A percentile compares a stretch with the other conserved stretches of the same genome.
Conservation (phyloP, 2,113 vertebrate genomes). For the Opisthocomus hoazin region DNA sequence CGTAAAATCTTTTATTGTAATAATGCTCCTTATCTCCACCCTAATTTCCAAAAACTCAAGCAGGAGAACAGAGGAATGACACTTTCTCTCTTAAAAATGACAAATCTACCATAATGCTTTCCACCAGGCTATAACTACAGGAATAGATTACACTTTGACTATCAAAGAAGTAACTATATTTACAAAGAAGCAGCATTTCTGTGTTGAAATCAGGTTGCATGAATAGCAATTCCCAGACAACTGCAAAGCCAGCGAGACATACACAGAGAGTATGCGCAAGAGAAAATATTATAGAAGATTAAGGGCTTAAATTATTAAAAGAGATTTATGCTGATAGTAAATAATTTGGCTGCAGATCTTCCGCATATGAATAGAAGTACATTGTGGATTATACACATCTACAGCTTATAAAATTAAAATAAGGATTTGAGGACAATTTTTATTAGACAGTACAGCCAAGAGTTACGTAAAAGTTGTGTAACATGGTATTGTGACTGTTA, state of each 20-base stretch:
- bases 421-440: background rate
- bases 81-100: background rate
- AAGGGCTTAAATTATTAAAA: constrained; percentile 57
- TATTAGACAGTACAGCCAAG: background rate
- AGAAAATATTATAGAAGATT: constrained; percentile 41
- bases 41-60: background rate
- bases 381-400: background rate
- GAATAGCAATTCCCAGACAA: background rate
- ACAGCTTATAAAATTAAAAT: constrained; percentile 24
- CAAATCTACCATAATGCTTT: background rate
- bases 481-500: background rate
- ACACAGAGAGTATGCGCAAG: background rate
- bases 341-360: constrained; percentile 20
- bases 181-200: background rate
- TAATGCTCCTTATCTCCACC: background rate
- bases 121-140: background rate
- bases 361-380: constrained; percentile 13
- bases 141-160: background rate
- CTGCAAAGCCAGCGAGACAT: background rate
- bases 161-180: background rate
- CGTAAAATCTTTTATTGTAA: constrained; percentile 49
- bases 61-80: background rate
- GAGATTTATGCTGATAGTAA: background rate
- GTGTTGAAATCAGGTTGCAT: background rate
- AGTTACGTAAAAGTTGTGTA: constrained; percentile 28